phyloP scores from a whole-genome alignment of 2,888 invertebrate genomes.

The Ectemnius lituratus region DNA sequence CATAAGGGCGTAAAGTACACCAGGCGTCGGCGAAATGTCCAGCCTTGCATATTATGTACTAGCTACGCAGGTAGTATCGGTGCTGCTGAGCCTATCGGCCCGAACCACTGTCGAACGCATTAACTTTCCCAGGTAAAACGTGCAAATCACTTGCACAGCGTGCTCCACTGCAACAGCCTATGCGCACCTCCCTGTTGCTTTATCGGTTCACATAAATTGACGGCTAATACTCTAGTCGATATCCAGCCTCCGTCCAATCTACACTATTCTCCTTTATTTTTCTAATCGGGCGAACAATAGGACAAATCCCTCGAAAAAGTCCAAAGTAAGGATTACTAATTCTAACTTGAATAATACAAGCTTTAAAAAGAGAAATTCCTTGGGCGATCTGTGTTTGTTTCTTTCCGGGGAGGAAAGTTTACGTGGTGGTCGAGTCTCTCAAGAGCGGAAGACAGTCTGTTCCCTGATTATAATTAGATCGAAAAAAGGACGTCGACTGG shows the following conservation, averaged over 20 bases:
- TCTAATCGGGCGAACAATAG: too few relatives aligned
- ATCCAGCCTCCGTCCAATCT: slow-evolving; percentile 11
- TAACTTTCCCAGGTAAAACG: slow-evolving; percentile 40
- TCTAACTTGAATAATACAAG: too few relatives aligned
- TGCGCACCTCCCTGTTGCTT: slow-evolving; percentile 41
- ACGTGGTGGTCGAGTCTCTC: too few relatives aligned
- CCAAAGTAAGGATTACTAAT: too few relatives aligned
- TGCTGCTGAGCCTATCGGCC: background rate
- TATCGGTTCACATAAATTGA: slow-evolving; percentile 52
- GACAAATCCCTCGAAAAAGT: too few relatives aligned
- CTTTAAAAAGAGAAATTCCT: too few relatives aligned
- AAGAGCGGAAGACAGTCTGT: too few relatives aligned
- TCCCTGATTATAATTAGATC: slow-evolving; percentile 51
- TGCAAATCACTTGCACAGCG: slow-evolving; percentile 52
- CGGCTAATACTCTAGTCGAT: slow-evolving; percentile 27
- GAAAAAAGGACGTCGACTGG: slow-evolving; percentile 14
- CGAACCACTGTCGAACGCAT: slow-evolving; percentile 17
- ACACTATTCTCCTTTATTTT: too few relatives aligned
- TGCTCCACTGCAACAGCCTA: slow-evolving; percentile 23
- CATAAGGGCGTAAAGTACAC: slow-evolving; percentile 19
- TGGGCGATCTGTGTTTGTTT: too few relatives aligned
- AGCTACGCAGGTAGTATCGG: background rate
- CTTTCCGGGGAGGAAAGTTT: too few relatives aligned
- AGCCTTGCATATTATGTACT: slow-evolving; percentile 26
- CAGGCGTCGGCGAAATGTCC: slow-evolving; percentile 25